Percentiles rank a stretch among this genome's conserved stretches.
phyloP scores from a whole-genome alignment of 1,140 invertebrate genomes.

The Caenorhabditis brenneri region DNA sequence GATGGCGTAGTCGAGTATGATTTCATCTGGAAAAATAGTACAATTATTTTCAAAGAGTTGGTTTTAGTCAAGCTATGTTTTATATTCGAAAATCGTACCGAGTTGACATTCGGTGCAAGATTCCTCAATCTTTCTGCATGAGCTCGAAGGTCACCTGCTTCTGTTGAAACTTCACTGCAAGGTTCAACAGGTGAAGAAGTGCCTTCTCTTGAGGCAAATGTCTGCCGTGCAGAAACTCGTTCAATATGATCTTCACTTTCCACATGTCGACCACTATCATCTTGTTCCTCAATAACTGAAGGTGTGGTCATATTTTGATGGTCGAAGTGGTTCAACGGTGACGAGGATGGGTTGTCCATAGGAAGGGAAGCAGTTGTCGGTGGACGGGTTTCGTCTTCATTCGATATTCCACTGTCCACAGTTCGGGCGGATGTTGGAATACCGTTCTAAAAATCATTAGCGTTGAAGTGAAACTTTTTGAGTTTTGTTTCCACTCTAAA shows the following conservation, averaged over 20 bases:
- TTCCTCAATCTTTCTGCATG: background rate
- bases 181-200: background rate
- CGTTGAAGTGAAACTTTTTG: too few species aligned
- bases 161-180: background rate
- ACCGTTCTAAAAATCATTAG: background rate
- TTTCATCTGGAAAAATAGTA: background rate
- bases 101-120: background rate
- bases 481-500: too few species aligned
- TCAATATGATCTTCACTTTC: background rate
- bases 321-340: background rate
- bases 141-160: background rate
- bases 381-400: constrained; percentile 7
- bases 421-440: background rate
- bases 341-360: background rate
- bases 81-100: background rate
- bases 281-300: background rate
- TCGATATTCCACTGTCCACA: constrained; percentile 11
- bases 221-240: background rate
- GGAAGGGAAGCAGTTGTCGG: constrained; percentile 17
- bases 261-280: background rate
- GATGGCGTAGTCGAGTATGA: background rate
- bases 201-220: background rate
- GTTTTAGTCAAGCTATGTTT: background rate
- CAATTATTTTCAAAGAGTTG: too few species aligned
- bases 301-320: background rate